These are phyloP conservation scores for Euwallacea fornicatus DNA, from an alignment of 1,140 invertebrate genomes.

Conservation along the genomic window DNA sequence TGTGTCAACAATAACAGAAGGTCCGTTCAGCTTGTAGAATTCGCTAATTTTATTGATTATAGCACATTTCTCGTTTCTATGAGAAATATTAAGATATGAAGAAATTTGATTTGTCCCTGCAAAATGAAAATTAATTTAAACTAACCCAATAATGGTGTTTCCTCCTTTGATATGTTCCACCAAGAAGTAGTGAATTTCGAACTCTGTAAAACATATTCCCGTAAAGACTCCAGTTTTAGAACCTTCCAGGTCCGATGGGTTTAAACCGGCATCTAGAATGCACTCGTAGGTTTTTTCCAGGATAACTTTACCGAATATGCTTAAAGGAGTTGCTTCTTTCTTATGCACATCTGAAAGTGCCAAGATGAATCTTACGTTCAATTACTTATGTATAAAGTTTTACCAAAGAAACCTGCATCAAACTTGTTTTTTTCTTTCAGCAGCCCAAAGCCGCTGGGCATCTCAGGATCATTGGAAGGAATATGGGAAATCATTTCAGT, in stretches of 20 bases:
- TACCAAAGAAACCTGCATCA: no score
- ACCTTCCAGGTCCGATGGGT: slow-evolving; percentile 5
- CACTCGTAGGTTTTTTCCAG: neutral
- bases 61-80: slow-evolving; percentile 84
- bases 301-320: neutral
- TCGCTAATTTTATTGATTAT: slow-evolving; percentile 87
- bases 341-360: no score
- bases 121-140: neutral
- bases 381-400: no score
- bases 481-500: no score
- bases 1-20: slow-evolving; percentile 82
- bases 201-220: neutral
- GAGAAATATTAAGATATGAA: neutral
- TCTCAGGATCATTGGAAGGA: no score
- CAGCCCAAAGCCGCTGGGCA: no score
- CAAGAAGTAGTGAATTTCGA: neutral
- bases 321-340: neutral
- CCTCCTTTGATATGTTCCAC: neutral
- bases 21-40: slow-evolving; percentile 68
- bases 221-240: slow-evolving; percentile 4
- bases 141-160: neutral
- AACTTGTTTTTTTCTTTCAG: no score
- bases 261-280: slow-evolving; percentile 7
- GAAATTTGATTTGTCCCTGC: neutral
- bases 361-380: no score